Conservation (phyloP, 2,888 invertebrate genomes). For the Eupeodes luniger region DNA sequence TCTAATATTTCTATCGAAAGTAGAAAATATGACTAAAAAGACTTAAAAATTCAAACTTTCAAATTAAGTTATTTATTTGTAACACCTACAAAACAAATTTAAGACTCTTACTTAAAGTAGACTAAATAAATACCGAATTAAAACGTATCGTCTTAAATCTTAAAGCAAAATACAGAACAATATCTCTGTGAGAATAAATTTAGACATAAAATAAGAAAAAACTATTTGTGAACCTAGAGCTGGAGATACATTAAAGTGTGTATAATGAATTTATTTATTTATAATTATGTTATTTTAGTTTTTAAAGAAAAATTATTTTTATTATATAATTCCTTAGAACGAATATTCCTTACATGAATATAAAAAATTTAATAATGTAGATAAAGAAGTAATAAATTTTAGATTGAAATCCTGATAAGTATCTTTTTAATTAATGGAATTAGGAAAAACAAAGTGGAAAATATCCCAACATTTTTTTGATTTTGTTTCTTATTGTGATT, state of each 20-base stretch:
- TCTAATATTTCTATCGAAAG: neutral
- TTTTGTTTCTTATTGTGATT: too few species aligned
- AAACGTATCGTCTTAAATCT: conserved; percentile 4
- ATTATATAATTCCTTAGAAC: conserved; percentile 23
- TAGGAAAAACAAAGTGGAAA: too few species aligned
- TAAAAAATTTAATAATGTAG: conserved; percentile 25
- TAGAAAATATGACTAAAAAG: neutral
- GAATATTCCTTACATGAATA: conserved; percentile 25
- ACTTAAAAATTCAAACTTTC: neutral
- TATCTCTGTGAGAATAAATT: conserved; percentile 39
- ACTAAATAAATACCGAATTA: neutral
- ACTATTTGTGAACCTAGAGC: neutral
- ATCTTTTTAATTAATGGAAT: neutral
- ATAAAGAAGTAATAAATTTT: conserved; percentile 38
- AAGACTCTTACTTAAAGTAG: neutral
- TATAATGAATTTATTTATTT: conserved; percentile 13
- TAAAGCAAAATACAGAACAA: conserved; percentile 12
- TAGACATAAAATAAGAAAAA: neutral
- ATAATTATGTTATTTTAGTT: neutral
- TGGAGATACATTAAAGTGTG: neutral
- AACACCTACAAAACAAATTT: neutral
- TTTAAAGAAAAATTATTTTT: neutral
- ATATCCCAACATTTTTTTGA: too few species aligned
- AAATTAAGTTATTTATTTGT: neutral
- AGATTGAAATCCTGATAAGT: conserved; percentile 15